Evolutionary conservation across 2,797 vertebrate species (phyloP).

Genomic region (Darevskia mixta): DNA sequence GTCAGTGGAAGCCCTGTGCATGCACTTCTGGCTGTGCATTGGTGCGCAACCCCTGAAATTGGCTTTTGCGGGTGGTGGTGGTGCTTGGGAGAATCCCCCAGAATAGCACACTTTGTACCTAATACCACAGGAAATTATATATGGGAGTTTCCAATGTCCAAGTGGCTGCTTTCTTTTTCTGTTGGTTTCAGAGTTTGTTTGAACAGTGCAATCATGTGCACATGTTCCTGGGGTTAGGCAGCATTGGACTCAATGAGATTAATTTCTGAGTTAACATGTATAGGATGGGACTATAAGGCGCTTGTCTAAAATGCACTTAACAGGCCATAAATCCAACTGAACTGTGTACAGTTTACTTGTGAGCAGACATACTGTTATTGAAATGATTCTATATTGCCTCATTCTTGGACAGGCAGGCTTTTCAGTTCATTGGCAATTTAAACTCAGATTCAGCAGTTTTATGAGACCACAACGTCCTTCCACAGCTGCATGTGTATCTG

Average conservation of each 20-base stretch:
- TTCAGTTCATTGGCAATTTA: neutral
- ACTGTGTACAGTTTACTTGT: neutral
- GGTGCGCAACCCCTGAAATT: too few species aligned
- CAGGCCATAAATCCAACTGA: neutral
- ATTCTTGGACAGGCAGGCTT: neutral
- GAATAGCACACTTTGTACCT: too few species aligned
- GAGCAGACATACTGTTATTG: neutral
- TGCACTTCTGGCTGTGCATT: too few species aligned
- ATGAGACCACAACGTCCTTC: neutral
- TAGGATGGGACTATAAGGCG: neutral
- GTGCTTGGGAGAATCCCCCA: too few species aligned
- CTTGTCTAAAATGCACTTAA: neutral
- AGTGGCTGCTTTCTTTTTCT: neutral
- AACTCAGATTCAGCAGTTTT: neutral
- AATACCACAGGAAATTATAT: neutral
- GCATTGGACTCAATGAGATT: neutral
- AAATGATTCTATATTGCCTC: neutral
- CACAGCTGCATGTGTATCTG: neutral
- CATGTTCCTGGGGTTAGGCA: neutral
- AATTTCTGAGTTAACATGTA: neutral
- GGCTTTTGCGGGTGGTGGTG: too few species aligned
- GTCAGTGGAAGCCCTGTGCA: too few species aligned
- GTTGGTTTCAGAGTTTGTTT: neutral
- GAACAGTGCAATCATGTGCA: neutral
- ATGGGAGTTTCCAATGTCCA: neutral